phyloP scores from a whole-genome alignment of 2,797 vertebrate genomes.

The Periparus ater region DNA sequence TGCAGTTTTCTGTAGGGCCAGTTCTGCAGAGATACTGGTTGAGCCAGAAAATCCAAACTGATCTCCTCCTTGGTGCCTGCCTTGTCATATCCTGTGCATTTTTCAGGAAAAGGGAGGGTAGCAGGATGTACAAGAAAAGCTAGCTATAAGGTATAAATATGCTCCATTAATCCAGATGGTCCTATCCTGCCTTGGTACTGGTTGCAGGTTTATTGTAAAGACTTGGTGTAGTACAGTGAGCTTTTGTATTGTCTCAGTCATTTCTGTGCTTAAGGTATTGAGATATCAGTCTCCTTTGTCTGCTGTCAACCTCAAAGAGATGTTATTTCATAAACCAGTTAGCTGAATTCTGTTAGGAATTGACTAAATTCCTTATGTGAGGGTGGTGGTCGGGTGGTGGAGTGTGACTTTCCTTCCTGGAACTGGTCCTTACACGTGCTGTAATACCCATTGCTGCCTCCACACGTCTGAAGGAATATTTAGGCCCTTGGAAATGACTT shows the following conservation, averaged over 20 bases:
- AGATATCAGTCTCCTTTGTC: neutral
- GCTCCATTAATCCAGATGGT: neutral
- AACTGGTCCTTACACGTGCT: neutral
- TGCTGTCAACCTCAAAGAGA: neutral
- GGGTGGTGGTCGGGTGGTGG: neutral
- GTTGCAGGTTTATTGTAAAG: neutral
- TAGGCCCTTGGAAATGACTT: neutral
- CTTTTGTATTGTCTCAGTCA: neutral
- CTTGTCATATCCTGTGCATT: slow-evolving; percentile 10
- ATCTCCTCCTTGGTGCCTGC: neutral
- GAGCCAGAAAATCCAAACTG: neutral
- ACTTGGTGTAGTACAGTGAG: neutral
- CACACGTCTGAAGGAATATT: neutral
- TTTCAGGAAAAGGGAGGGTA: slow-evolving; percentile 14
- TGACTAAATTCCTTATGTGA: neutral
- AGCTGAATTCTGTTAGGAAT: neutral
- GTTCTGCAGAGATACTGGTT: neutral
- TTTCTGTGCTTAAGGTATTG: neutral
- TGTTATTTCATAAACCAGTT: neutral
- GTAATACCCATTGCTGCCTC: neutral
- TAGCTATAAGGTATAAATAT: neutral
- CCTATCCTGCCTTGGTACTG: neutral
- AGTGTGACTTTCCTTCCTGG: neutral
- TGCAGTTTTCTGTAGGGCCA: neutral
- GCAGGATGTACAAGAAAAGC: slow-evolving; percentile 59